Evolutionary conservation across 2,888 invertebrate species (phyloP).

Genomic region (Candidula unifasciata): DNA sequence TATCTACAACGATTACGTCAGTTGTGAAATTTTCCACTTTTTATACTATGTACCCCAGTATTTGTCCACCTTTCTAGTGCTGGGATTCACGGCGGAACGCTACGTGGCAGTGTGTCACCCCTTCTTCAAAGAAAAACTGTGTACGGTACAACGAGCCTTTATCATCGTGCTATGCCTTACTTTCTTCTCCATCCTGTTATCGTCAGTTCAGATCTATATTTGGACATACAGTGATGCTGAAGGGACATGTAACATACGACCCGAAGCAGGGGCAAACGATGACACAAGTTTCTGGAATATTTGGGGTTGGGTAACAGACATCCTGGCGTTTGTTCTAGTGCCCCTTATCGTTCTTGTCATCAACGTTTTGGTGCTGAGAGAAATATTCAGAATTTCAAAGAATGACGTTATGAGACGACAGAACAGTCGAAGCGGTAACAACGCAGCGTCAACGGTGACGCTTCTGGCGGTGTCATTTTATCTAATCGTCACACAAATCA

Average conservation of each 20-base stretch:
- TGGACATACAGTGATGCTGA: conserved; percentile 61
- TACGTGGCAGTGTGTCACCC: conserved; percentile 70
- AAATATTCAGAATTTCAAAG: conserved; percentile 64
- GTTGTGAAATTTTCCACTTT: conserved; percentile 66
- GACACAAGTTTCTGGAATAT: conserved; percentile 57
- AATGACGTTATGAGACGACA: conserved; percentile 57
- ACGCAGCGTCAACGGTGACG: conserved; percentile 69
- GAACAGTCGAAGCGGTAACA: conserved; percentile 53
- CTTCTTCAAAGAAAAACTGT: conserved; percentile 66
- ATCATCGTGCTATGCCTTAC: conserved; percentile 57
- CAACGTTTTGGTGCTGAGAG: conserved; percentile 68
- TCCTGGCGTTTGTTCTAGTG: conserved; percentile 63
- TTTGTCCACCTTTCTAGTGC: conserved; percentile 68
- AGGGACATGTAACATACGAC: conserved; percentile 57
- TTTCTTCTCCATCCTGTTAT: conserved; percentile 55
- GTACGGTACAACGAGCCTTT: conserved; percentile 65
- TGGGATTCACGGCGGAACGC: conserved; percentile 71
- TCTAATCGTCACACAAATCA: conserved; percentile 71
- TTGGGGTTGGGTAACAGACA: conserved; percentile 68
- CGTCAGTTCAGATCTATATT: conserved; percentile 65
- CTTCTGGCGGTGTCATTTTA: conserved; percentile 73
- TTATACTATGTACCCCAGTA: conserved; percentile 66
- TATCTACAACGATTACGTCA: conserved; percentile 54
- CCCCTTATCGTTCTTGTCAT: conserved; percentile 68
- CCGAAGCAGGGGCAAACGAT: conserved; percentile 50